Base-by-base conservation (phyloP, 2,113 vertebrate species). In the Thalassoma bifasciatum region DNA sequence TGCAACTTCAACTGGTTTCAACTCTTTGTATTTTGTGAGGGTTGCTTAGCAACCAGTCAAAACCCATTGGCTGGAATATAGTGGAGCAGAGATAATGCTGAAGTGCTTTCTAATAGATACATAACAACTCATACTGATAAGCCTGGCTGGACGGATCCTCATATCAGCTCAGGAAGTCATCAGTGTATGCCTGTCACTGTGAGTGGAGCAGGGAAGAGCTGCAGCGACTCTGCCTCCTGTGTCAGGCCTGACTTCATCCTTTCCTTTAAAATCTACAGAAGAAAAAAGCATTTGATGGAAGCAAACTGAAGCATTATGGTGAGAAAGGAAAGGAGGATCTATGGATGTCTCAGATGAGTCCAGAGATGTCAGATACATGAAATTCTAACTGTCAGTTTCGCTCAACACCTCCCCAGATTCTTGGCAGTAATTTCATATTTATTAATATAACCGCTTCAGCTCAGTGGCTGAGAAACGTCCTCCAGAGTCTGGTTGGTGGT, bases 31-130 rank as follows among this genome's bases (percentile, higher is more conserved):
- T 90, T 90, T 89, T 85, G 34, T 65, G 50, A 68, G 63, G 42
- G 91, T 90, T 92, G 87, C 91, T 72, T 78, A 49, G 92, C 88
- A 82, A 93, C 92, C 58, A 24, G 51, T 36, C 50, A 79, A 73
- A 81, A 86, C 78, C 54, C 63, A 30, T 26, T 66, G 60, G 70
- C 79, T 84, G 44, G 49, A 76, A 74, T 72, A 78, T 81, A 86
- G 66, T 77, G 74, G 59, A 66, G 79, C 66, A 62, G 38, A 72
- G 77, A 85, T 87, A 84, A 69, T 65, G 58, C 52, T 68, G 9
- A 54, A 83, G 64, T 56, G 72, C 66, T 67, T 40, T 79, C 74
- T 84, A 76, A 75, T 77, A 62, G 75, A 83, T 78, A 21, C 66
- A 54, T 46, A 75, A 63, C 69, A 78, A 75, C 24, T 79, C 72